Base-by-base conservation (phyloP, 2,113 vertebrate species). In the Actenoides lindsayi region DNA sequence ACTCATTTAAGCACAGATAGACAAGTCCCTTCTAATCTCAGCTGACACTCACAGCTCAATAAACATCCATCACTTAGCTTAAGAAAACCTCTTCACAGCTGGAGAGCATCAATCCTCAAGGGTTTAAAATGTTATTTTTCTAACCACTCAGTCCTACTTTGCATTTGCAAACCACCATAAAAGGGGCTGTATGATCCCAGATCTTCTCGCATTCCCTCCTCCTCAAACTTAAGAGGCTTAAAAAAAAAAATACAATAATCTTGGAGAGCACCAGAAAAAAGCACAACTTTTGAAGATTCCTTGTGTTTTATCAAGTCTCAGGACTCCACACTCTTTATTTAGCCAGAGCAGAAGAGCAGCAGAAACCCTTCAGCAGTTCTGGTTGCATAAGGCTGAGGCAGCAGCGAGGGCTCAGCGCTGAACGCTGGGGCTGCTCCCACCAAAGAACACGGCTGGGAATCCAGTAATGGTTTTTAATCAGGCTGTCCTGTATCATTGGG, bases 381-480 rank as follows among this genome's bases (percentile, higher is more conserved):
- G 14, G 35, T 0, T 57, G 65, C 27, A 7, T 6, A 42, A 60
- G 0, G 1, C 30, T 30, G 74, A 77, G 84, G 31, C 35, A 74
- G 54, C 28, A 14, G 64, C 1, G 2, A 83, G 64, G 11, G 16
- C 46, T 8, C 27, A 3, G 79, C 1, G 11, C 50, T 64, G 39
- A 37, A 25, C 3, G 3, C 54, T 8, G 20, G 24, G 64, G 54
- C 33, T 20, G 41, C 46, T 59, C 83, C 69, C 60, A 54, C 16
- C 48, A 42, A 30, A 0, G 4, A 76, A 20, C 59, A 67, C 0
- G 0, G 10, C 18, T 8, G 31, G 13, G 28, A 83, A 81, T 11
- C 15, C 71, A 80, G 14, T 1, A 18, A 3, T 20, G 11, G 10
- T 9, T 64, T 74, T 87, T 80, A 63, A 23, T 83, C 13, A 10